Evolutionary conservation across 2,797 vertebrate genomes (phyloP), one percentile per base, ranked within the genome.

Genomic region (Clarias pachynema): DNA sequence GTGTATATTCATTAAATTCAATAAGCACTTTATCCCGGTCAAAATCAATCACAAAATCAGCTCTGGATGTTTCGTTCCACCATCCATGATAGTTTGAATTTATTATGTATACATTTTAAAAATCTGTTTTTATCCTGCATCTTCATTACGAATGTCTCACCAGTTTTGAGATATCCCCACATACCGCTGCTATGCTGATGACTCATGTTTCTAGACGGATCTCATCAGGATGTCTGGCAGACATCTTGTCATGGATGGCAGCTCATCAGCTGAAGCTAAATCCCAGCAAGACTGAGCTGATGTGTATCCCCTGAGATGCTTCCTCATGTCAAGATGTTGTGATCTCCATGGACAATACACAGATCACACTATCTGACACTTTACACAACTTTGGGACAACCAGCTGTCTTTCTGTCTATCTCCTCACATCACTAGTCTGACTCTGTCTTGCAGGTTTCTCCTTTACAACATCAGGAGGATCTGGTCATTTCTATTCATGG

Each of bases 191-290:
- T 31, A 75, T 20, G 26, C 44, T 18, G 44, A 74, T 53, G 44
- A 59, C 9, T 22, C 18, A 77, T 57, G 53, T 56, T 59, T 60
- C 74, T 34, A 15, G 29, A 78, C 4, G 0, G 26, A 78, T 14
- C 74, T 15, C 74, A 57, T 57, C 73, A 57, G 6, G 22, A 34
- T 37, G 4, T 59, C n/a, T 34, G 20, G 49, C 49, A 56, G 49
- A 29, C n/a, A 56, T 56, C 49, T 56, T 75, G 72, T 75, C 72
- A 75, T 56, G 56, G 74, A 78, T 78, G 18, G 56, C 56, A 78
- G 29, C 56, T 34, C 26, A 59, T 57, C 6, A 75, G 26, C 53
- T 77, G 26, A 57, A 77, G 16, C 49, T 20, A 31, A 57, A 57
- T 57, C 49, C 49, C 56, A 59, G 74, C 74, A 34, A 14, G 74